These are phyloP conservation scores for Malthinus flaveolus DNA, from an alignment of 2,888 invertebrate species.

Conservation along the genomic window DNA sequence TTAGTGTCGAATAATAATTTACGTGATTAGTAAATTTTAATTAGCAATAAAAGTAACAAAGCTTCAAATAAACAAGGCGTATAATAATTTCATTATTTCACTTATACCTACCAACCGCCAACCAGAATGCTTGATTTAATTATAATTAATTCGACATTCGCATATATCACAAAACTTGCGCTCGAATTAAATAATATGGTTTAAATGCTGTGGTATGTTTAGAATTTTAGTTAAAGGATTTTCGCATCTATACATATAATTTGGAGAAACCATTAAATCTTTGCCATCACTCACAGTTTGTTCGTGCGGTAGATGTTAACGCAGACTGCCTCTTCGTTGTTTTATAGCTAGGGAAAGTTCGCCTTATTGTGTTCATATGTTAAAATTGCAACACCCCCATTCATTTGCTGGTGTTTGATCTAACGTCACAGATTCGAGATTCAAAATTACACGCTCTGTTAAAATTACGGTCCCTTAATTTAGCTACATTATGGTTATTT, in stretches of 20 bases:
- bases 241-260: constrained; percentile 9
- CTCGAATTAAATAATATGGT: constrained; percentile 1
- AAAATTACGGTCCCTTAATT: constrained; percentile 6
- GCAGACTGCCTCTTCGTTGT: constrained; percentile 17
- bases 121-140: no score
- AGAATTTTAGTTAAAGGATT: constrained; percentile 9
- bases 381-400: constrained; percentile 36
- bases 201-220: constrained; percentile 1
- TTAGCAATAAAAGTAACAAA: no score
- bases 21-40: no score
- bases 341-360: constrained; percentile 30
- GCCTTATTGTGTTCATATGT: constrained; percentile 38
- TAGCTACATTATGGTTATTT: no score
- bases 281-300: constrained; percentile 24
- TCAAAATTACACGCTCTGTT: constrained; percentile 42
- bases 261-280: constrained; percentile 17
- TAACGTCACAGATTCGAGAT: constrained; percentile 39
- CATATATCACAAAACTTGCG: neutral
- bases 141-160: no score
- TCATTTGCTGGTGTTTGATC: constrained; percentile 36
- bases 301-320: constrained; percentile 20
- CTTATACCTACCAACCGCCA: no score
- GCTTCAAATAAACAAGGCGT: no score
- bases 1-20: no score
- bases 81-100: no score